Base-by-base conservation (phyloP, 2,113 vertebrate species). In the Rhineura floridana region DNA sequence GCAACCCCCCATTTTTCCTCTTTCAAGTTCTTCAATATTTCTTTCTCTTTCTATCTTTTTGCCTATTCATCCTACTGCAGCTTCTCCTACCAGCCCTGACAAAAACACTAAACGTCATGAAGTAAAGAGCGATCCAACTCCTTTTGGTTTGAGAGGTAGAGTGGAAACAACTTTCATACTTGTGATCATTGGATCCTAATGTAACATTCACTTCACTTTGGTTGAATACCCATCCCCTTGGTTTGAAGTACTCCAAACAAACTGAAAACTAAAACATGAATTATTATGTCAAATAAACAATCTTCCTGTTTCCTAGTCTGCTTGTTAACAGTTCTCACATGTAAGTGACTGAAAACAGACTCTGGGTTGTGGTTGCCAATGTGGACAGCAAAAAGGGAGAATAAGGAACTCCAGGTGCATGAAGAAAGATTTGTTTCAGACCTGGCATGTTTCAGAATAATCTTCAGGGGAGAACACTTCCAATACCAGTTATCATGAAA, bases 71-170 rank as follows among this genome's bases (percentile, higher is more conserved):
- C 86, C 91, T 96, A 83, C 83, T 95, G 93, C 95, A 99, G 98
- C 97, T 93, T 98, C 97, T 96, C 98, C 98, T 93, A 96, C 98
- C 94, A 99, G 98, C 91, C 98, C 98, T 78, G 98, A 99, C 96
- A 98, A 98, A 98, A 99, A 98, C 97, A 95, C 98, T 87, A 99
- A 99, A 95, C 98, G 98, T 3, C 98, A 98, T 5, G 97, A 97
- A 98, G 98, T 98, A 96, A 99, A 98, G 98, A 99, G 98, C 77
- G 98, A 99, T 87, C 99, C 98, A 87, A 99, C 98, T 86, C 99
- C 99, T 36, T 97, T 99, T 92, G 99, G 99, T 96, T 96, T 98
- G 94, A 98, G 98, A 99, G 99, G 98, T 99, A 97, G 95, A 91
- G 96, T 96, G 94, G 87, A 88, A 85, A 63, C 42, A 67, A 48